Conservation (phyloP, 2,888 invertebrate species). For the Eustalomyia histrio region DNA sequence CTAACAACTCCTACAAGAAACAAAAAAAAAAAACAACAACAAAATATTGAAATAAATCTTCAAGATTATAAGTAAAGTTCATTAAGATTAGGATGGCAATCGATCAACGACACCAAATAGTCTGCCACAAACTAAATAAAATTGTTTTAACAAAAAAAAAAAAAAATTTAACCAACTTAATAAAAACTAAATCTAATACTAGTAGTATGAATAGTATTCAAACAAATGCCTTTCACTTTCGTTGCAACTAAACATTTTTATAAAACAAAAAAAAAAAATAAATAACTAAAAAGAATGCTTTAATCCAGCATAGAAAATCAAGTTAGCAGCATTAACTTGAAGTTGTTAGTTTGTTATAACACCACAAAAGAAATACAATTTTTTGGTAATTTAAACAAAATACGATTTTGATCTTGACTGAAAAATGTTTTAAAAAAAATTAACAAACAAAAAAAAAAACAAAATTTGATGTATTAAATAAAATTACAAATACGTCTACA, state of each 20-base stretch:
- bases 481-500: conserved; percentile 39
- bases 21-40: conserved; percentile 3
- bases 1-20: conserved; percentile 32
- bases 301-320: conserved; percentile 57
- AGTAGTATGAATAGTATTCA: conserved; percentile 46
- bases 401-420: conserved; percentile 65
- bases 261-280: too few relatives aligned
- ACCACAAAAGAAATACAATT: conserved; percentile 27
- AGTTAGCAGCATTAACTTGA: conserved; percentile 41
- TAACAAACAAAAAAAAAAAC: conserved; percentile 19
- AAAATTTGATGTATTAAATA: conserved; percentile 37
- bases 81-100: conserved; percentile 63
- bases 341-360: conserved; percentile 7
- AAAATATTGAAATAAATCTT: conserved; percentile 37
- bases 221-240: conserved; percentile 63
- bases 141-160: neutral
- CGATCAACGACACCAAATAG: conserved; percentile 51
- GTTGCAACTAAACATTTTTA: conserved; percentile 30
- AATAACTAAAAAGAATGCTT: conserved; percentile 54
- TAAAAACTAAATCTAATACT: conserved; percentile 37
- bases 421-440: neutral
- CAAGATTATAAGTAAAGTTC: conserved; percentile 62
- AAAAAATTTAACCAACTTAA: conserved; percentile 16
- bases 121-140: conserved; percentile 16
- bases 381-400: conserved; percentile 56